phyloP scores from a whole-genome alignment of 2,113 vertebrate species.

The Lethenteron camtschaticum region DNA sequence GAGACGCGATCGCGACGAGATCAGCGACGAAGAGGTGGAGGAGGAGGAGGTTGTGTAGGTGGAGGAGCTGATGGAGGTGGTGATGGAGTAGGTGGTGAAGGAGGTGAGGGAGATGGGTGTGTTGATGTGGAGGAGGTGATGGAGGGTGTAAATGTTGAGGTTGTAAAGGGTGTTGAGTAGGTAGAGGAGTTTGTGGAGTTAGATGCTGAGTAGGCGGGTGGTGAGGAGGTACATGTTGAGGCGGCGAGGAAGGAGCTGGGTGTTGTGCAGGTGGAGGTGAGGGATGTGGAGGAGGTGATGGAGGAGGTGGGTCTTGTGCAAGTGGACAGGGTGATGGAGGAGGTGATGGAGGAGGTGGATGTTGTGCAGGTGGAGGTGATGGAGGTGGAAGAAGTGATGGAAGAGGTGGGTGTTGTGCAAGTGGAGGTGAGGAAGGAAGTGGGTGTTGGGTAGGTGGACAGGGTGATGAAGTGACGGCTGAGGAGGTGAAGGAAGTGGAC shows the following conservation, averaged over 20 bases:
- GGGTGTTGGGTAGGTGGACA: neutral
- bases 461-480: neutral
- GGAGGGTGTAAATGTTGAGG: neutral
- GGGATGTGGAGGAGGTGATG: neutral
- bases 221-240: neutral
- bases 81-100: neutral
- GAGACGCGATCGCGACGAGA: neutral
- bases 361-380: neutral
- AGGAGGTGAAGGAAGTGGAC: neutral
- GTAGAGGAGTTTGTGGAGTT: neutral
- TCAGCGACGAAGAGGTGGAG: neutral
- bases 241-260: neutral
- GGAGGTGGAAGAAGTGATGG: neutral
- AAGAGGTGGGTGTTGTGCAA: neutral
- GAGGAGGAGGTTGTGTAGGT: neutral
- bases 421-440: neutral
- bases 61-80: neutral
- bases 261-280: neutral
- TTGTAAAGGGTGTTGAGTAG: neutral
- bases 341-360: neutral
- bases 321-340: neutral
- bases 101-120: neutral
- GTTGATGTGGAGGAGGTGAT: neutral
- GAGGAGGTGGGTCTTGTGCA: neutral
- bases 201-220: neutral